Percentiles rank a stretch among this genome's conserved stretches.
Evolutionary conservation across 2,888 invertebrate species (phyloP).

Genomic region (Pyrrhia umbra): DNA sequence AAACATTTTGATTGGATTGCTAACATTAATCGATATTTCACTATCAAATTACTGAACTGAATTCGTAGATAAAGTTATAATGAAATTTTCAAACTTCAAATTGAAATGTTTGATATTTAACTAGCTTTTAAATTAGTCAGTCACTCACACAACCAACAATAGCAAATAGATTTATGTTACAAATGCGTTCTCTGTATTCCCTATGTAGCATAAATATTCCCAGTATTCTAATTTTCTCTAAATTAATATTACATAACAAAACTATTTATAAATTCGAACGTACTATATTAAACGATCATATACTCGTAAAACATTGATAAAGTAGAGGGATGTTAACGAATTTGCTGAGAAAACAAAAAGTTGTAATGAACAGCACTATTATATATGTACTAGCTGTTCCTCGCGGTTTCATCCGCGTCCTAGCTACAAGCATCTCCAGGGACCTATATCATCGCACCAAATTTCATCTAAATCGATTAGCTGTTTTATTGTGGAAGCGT

Average conservation of each 20-base stretch:
- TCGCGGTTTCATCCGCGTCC: no score
- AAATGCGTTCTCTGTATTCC: slow-evolving; percentile 15
- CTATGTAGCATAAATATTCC: neutral
- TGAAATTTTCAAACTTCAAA: slow-evolving; percentile 54
- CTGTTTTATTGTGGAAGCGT: no score
- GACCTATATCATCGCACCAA: no score
- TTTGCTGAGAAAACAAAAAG: no score
- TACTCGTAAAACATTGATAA: no score
- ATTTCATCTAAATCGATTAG: no score
- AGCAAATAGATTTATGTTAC: slow-evolving; percentile 34
- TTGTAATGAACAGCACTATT: no score
- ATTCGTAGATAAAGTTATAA: slow-evolving; percentile 54
- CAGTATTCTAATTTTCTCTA: neutral
- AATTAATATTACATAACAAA: neutral
- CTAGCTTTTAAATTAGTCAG: slow-evolving; percentile 51
- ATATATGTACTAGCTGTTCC: no score
- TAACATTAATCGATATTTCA: slow-evolving; percentile 28
- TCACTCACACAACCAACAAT: slow-evolving; percentile 46
- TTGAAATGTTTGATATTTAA: slow-evolving; percentile 58
- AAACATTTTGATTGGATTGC: slow-evolving; percentile 49
- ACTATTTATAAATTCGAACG: neutral
- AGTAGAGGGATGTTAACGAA: no score
- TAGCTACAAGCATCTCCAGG: no score
- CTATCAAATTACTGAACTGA: slow-evolving; percentile 55
- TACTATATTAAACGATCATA: no score